Conservation (phyloP, 2,113 vertebrate genomes). For the Arizona elegans region DNA sequence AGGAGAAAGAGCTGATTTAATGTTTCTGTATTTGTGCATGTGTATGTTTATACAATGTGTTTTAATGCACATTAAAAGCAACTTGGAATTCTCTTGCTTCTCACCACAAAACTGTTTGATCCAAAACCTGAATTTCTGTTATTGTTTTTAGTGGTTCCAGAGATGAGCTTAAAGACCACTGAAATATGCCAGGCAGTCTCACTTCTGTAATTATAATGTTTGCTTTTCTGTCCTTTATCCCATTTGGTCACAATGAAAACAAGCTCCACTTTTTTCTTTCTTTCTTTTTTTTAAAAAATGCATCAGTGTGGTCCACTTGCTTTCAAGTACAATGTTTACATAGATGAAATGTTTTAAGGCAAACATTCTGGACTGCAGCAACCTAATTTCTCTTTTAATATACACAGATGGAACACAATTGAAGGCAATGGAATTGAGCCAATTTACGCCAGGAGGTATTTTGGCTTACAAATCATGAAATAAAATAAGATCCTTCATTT, state of each 20-base stretch:
- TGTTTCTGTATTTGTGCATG: too few relatives aligned
- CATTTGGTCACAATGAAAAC: conserved; percentile 5
- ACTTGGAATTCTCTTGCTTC: background rate
- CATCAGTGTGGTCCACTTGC: conserved; percentile 1
- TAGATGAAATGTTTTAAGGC: conserved; percentile 26
- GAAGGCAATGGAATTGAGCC: conserved; percentile 41
- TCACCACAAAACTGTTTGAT: background rate
- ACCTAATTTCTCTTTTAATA: conserved; percentile 36
- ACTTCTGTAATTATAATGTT: background rate
- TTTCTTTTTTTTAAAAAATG: background rate
- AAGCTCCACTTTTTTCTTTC: background rate
- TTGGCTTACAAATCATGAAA: conserved; percentile 23
- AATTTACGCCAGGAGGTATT: conserved; percentile 36
- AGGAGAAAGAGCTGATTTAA: background rate
- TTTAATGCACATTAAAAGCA: background rate
- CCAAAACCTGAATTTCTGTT: background rate
- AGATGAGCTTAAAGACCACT: background rate
- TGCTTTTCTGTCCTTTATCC: background rate
- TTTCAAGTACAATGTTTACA: conserved; percentile 39
- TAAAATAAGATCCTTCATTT: conserved; percentile 31
- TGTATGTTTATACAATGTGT: background rate
- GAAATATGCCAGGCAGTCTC: background rate
- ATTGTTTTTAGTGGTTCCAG: background rate
- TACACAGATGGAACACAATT: conserved; percentile 30
- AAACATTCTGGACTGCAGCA: conserved; percentile 36